These are phyloP conservation scores for Siniperca obscura DNA, from an alignment of 2,797 vertebrate genomes.

Conservation along the genomic window DNA sequence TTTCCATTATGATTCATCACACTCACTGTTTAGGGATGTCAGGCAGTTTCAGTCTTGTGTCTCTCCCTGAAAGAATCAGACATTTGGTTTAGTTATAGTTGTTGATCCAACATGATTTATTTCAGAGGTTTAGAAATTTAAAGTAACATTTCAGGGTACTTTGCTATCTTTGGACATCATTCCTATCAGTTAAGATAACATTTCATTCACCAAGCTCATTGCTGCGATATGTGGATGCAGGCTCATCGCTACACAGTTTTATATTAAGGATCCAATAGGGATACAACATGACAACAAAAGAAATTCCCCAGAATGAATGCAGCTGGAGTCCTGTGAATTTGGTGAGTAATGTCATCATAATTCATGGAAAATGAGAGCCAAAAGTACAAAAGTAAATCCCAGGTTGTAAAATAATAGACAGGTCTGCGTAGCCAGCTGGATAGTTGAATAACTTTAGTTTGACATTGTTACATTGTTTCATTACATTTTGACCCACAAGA, in stretches of 20 bases:
- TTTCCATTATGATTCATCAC: conserved; percentile 16
- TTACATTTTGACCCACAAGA: background rate
- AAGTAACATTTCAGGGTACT: background rate
- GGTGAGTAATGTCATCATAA: background rate
- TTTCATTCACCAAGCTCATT: too few species aligned
- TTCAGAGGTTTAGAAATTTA: background rate
- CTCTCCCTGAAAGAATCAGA: conserved; percentile 75
- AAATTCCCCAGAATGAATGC: background rate
- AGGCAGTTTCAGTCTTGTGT: conserved; percentile 75
- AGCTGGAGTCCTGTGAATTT: background rate
- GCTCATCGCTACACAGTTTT: background rate
- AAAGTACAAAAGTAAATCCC: background rate
- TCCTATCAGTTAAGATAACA: background rate
- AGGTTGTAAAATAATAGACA: background rate
- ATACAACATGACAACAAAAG: background rate
- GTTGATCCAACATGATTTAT: background rate
- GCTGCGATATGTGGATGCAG: background rate
- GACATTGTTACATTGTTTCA: background rate
- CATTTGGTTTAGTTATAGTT: background rate
- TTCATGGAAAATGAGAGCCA: background rate
- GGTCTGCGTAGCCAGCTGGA: too few species aligned
- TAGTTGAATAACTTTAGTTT: background rate
- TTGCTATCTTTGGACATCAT: background rate
- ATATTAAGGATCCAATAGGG: too few species aligned
- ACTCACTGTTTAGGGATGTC: conserved; percentile 82